These are phyloP conservation scores for Trissolcus japonicus DNA, from an alignment of 2,888 invertebrate species.

Conservation along the genomic window DNA sequence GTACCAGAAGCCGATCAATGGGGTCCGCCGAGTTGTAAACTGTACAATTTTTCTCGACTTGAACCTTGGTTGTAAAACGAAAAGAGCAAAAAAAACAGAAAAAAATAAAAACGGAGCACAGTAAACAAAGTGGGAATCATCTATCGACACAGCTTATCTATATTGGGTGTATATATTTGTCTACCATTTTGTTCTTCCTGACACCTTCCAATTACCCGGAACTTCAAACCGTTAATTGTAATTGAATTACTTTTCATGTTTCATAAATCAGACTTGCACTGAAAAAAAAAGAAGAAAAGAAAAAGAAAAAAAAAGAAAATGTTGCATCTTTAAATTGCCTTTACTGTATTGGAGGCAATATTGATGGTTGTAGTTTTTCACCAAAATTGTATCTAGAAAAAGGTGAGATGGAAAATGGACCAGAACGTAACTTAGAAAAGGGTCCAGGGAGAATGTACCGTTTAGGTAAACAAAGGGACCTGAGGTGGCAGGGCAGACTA, in stretches of 20 bases:
- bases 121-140: not conserved
- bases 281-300: too few species aligned
- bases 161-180: slow-evolving; percentile 4
- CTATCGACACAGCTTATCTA: slow-evolving; percentile 6
- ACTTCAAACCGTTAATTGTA: slow-evolving; percentile 2
- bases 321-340: not conserved
- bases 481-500: slow-evolving; percentile 10
- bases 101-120: slow-evolving; percentile 1
- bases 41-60: not conserved
- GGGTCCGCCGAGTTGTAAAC: slow-evolving; percentile 7
- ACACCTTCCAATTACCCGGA: slow-evolving; percentile 16
- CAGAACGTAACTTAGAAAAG: not conserved
- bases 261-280: not conserved
- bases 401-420: too few species aligned
- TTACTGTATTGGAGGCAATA: not conserved
- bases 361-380: too few species aligned
- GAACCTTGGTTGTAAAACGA: not conserved
- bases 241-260: slow-evolving; percentile 4
- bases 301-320: too few species aligned
- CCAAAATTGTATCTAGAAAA: too few species aligned
- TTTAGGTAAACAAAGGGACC: slow-evolving; percentile 8
- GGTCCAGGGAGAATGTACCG: slow-evolving; percentile 12
- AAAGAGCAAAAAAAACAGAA: not conserved
- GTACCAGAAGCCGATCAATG: slow-evolving; percentile 13
- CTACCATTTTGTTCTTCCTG: slow-evolving; percentile 17